A percentile compares a stretch with the other conserved stretches of the same genome.
These are phyloP conservation scores for Hypanus sabinus DNA, from an alignment of 2,113 vertebrate genomes.

Conservation along the genomic window DNA sequence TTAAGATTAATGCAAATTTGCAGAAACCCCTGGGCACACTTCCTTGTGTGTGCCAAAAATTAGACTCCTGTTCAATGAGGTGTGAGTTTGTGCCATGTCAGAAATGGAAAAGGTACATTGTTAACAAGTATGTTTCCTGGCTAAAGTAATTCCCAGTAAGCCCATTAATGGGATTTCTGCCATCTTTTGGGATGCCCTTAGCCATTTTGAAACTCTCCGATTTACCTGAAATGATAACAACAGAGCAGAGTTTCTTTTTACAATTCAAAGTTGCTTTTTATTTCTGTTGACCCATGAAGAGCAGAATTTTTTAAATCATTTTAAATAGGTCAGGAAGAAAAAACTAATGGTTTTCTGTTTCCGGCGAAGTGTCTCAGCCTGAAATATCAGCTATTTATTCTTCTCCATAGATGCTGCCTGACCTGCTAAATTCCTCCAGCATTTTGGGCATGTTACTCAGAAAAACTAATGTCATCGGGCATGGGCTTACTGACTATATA, in stretches of 20 bases:
- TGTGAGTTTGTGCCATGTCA: constrained; percentile 9
- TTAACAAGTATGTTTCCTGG: constrained; percentile 25
- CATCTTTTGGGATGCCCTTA: constrained; percentile 17
- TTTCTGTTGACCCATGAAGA: background rate
- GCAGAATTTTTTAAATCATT: background rate
- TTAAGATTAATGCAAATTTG: background rate
- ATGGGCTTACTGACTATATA: background rate
- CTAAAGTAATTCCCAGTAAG: constrained; percentile 23
- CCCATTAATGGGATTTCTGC: constrained; percentile 27
- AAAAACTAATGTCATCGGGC: background rate
- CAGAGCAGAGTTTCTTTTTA: background rate
- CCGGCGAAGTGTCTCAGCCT: too few relatives aligned
- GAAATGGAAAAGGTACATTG: constrained; percentile 12
- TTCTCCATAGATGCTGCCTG: too few relatives aligned
- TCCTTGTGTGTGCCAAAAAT: background rate
- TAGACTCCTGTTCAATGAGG: background rate
- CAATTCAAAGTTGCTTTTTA: background rate
- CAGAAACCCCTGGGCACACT: background rate
- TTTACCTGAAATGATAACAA: constrained; percentile 8
- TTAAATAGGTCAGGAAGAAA: background rate
- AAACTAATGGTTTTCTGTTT: too few relatives aligned
- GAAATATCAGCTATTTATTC: too few relatives aligned
- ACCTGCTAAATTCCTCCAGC: too few relatives aligned
- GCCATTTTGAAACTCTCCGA: background rate
- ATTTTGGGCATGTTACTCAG: too few relatives aligned